Percentiles rank a stretch among this genome's conserved stretches.
phyloP scores from a whole-genome alignment of 2,797 vertebrate species.

The Poecilia velifera region DNA sequence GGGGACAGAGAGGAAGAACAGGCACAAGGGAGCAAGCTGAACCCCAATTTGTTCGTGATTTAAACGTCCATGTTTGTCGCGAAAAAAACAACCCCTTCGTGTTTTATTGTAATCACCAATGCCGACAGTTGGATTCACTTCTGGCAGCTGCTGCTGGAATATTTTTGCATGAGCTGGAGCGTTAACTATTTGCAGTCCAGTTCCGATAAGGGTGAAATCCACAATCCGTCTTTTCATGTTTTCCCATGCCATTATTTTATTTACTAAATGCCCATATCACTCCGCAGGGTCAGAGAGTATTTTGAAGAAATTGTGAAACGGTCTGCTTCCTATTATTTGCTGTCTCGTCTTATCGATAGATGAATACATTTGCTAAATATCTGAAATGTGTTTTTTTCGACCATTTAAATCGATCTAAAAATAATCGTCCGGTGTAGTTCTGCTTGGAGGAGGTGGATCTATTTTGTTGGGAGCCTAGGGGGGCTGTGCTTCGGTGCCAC shows the following conservation, averaged over 20 bases:
- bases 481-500: constrained; percentile 79
- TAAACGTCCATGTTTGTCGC: background rate
- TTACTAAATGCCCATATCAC: constrained; percentile 84
- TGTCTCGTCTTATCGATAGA: constrained; percentile 3
- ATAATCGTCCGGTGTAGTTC: constrained; percentile 37
- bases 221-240: constrained; percentile 64
- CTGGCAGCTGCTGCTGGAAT: constrained; percentile 30
- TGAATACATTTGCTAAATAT: background rate
- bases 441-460: constrained; percentile 64
- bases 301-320: constrained; percentile 76
- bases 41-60: constrained; percentile 1
- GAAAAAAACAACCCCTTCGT: constrained; percentile 10
- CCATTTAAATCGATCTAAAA: background rate
- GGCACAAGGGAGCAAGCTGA: background rate
- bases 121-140: constrained; percentile 20
- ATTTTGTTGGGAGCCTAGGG: constrained; percentile 70
- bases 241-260: constrained; percentile 81
- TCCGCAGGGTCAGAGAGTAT: constrained; percentile 87
- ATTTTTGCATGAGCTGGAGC: constrained; percentile 51
- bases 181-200: constrained; percentile 8
- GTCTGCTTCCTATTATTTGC: constrained; percentile 8
- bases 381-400: background rate
- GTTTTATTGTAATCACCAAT: constrained; percentile 1
- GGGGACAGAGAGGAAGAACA: background rate
- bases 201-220: constrained; percentile 39